phyloP scores from a whole-genome alignment of 2,888 invertebrate species.

The Plagodis pulveraria region DNA sequence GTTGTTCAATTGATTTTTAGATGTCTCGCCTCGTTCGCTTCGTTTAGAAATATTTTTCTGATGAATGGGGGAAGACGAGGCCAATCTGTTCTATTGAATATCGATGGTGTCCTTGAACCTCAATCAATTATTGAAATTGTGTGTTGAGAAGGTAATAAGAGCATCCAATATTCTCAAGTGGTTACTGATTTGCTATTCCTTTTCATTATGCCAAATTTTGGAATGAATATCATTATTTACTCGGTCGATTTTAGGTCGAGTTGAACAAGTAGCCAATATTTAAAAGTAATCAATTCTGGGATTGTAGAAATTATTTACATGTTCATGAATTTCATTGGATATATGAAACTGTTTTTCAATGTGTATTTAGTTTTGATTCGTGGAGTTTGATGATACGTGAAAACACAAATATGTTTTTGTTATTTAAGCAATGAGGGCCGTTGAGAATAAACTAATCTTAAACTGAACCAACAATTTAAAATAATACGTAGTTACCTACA shows the following conservation, averaged over 20 bases:
- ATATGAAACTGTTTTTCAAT: too few relatives aligned
- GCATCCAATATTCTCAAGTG: conserved; percentile 7
- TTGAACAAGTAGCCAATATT: not conserved
- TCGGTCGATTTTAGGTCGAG: not conserved
- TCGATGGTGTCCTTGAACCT: conserved; percentile 7
- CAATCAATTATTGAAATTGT: conserved; percentile 27
- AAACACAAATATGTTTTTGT: too few relatives aligned
- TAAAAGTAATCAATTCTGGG: not conserved
- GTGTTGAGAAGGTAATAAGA: conserved; percentile 17
- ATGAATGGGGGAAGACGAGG: conserved; percentile 12
- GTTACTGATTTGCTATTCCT: conserved; percentile 14
- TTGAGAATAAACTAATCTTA: too few relatives aligned
- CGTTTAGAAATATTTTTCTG: conserved; percentile 10
- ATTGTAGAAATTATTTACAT: not conserved
- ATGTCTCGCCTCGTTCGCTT: conserved; percentile 1
- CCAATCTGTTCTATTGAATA: conserved; percentile 22
- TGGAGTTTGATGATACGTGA: too few relatives aligned
- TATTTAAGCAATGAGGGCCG: too few relatives aligned
- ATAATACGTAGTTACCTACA: too few relatives aligned
- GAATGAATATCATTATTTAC: not conserved
- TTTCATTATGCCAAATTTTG: not conserved
- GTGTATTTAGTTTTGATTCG: too few relatives aligned
- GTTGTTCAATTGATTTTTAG: conserved; percentile 1
- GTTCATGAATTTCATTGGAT: not conserved
- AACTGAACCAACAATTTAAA: too few relatives aligned